Conservation (phyloP, 2,888 invertebrate genomes). For the Dolomedes plantarius region DNA sequence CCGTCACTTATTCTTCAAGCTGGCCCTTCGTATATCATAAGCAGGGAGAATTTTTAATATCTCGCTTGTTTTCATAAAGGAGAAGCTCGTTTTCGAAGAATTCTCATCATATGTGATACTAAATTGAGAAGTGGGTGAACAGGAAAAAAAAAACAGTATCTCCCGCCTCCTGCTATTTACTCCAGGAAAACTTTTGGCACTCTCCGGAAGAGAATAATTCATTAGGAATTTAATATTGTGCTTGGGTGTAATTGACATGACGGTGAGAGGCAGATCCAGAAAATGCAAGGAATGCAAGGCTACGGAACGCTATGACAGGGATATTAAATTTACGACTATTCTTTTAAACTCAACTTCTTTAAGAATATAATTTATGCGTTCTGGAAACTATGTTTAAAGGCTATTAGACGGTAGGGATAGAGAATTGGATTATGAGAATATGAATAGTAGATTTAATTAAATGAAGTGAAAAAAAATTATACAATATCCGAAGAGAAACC, state of each 20-base stretch:
- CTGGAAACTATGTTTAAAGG: too few species aligned
- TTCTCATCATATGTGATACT: not conserved
- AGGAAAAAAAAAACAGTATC: too few species aligned
- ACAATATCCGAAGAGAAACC: too few species aligned
- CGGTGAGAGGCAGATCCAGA: slow-evolving; percentile 20
- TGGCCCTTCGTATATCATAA: too few species aligned
- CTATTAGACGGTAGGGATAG: too few species aligned
- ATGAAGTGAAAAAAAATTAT: too few species aligned
- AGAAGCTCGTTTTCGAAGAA: not conserved
- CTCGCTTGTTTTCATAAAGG: too few species aligned
- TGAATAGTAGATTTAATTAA: too few species aligned
- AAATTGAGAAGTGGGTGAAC: too few species aligned
- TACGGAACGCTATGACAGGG: slow-evolving; percentile 53
- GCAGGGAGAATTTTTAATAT: too few species aligned
- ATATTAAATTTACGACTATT: slow-evolving; percentile 60
- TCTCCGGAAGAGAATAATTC: slow-evolving; percentile 54
- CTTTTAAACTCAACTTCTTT: slow-evolving; percentile 11
- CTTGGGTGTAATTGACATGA: slow-evolving; percentile 58
- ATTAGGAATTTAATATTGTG: slow-evolving; percentile 70
- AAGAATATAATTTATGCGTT: not conserved
- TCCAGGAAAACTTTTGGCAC: not conserved
- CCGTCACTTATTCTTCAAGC: too few species aligned
- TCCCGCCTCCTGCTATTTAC: not conserved
- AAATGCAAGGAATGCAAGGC: slow-evolving; percentile 55
- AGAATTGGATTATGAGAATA: too few species aligned